Conservation (phyloP, 2,113 vertebrate species). For the Baryphthengus martii region DNA sequence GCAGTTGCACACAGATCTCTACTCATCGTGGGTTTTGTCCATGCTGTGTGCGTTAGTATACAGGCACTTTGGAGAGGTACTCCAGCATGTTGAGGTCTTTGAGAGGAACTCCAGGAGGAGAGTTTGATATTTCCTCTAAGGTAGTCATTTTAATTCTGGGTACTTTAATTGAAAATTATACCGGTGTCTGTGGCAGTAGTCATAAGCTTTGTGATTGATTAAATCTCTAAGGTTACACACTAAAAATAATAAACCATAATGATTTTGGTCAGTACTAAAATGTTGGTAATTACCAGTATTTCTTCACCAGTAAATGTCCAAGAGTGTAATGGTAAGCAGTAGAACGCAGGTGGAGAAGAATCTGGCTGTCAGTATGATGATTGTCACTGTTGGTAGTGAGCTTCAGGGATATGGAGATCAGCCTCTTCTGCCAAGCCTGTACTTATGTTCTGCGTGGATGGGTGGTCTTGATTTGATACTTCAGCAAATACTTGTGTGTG, state of each 20-base stretch:
- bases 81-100: background rate
- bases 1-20: background rate
- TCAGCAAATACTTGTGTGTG: fast-evolving
- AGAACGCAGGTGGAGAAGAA: background rate
- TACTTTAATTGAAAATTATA: background rate
- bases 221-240: background rate
- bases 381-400: background rate
- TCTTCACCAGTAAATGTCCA: background rate
- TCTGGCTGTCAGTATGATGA: background rate
- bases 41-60: background rate
- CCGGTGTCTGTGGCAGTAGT: background rate
- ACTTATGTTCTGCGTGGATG: background rate
- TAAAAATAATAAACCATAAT: background rate
- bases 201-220: background rate
- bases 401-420: background rate
- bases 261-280: background rate
- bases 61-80: background rate
- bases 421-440: background rate
- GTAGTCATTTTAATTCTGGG: background rate
- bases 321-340: background rate
- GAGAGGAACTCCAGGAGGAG: background rate
- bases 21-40: background rate
- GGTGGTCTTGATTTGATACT: background rate
- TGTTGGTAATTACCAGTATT: background rate
- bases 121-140: background rate